Percentiles rank a stretch among this genome's conserved stretches.
These are phyloP conservation scores for Drosophila yakuba DNA, from an alignment of 1,140 invertebrate genomes.

Conservation along the genomic window DNA sequence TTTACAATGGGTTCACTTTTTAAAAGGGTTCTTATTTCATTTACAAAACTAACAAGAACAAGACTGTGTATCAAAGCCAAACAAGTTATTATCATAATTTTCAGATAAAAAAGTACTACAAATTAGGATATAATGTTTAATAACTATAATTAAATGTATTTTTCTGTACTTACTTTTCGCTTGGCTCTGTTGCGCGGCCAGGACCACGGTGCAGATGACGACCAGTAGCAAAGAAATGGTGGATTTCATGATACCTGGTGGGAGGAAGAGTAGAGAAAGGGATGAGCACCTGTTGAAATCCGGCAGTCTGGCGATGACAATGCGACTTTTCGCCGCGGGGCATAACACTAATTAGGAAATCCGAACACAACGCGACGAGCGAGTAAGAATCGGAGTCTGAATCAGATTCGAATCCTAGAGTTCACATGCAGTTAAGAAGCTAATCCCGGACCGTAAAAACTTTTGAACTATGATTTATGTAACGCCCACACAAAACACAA, in stretches of 20 bases:
- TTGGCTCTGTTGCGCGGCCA: conserved; percentile 82
- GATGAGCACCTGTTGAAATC: conserved; percentile 59
- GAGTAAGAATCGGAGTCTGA: conserved; percentile 30
- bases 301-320: conserved; percentile 36
- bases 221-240: conserved; percentile 80
- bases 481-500: conserved; percentile 21
- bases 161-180: conserved; percentile 77
- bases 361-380: conserved; percentile 40
- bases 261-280: conserved; percentile 7
- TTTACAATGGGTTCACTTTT: too few species aligned
- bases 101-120: too few species aligned
- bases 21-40: too few species aligned
- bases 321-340: conserved; percentile 29
- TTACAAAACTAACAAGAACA: too few species aligned
- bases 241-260: conserved; percentile 79
- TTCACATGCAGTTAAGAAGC: conserved; percentile 63
- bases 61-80: too few species aligned
- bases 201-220: conserved; percentile 80
- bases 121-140: too few species aligned
- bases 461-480: conserved; percentile 82
- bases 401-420: conserved; percentile 6
- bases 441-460: conserved; percentile 67
- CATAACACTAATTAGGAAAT: conserved; percentile 72
- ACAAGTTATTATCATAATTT: too few species aligned
- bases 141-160: too few species aligned